Evolutionary conservation across 2,113 vertebrate species (phyloP).

Genomic region (Micronycteris hirsuta): DNA sequence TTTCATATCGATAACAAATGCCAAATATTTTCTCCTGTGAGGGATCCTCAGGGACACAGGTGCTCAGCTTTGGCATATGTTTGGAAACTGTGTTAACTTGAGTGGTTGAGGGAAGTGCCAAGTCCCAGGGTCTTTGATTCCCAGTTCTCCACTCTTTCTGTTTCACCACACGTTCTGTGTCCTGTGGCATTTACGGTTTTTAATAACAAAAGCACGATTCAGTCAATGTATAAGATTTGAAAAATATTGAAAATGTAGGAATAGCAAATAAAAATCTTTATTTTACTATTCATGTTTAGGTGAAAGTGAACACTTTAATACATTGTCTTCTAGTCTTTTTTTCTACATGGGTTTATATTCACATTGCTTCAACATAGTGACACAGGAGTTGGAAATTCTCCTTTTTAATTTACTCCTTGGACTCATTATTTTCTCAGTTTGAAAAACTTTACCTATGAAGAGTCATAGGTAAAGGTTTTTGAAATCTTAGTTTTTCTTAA

Average conservation of each 20-base stretch:
- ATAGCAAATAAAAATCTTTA: neutral
- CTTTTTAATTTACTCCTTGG: neutral
- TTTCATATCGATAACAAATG: neutral
- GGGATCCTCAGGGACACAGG: neutral
- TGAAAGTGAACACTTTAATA: neutral
- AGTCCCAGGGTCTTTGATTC: neutral
- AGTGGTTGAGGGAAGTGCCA: neutral
- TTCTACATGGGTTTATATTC: neutral
- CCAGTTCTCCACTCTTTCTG: neutral
- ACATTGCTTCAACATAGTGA: neutral
- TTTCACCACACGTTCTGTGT: neutral
- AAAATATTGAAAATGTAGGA: neutral
- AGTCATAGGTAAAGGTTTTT: neutral
- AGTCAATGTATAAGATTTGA: neutral
- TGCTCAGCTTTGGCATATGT: neutral
- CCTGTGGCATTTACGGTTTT: neutral
- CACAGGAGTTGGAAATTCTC: neutral
- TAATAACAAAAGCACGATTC: neutral
- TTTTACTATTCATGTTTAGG: neutral
- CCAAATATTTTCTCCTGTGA: neutral
- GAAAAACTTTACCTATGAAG: no score
- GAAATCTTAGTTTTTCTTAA: neutral
- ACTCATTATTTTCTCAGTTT: neutral
- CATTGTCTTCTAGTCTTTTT: conserved; percentile 11
- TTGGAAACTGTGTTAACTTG: neutral